phyloP scores from a whole-genome alignment of 2,113 vertebrate species.

The Gasterosteus aculeatus region DNA sequence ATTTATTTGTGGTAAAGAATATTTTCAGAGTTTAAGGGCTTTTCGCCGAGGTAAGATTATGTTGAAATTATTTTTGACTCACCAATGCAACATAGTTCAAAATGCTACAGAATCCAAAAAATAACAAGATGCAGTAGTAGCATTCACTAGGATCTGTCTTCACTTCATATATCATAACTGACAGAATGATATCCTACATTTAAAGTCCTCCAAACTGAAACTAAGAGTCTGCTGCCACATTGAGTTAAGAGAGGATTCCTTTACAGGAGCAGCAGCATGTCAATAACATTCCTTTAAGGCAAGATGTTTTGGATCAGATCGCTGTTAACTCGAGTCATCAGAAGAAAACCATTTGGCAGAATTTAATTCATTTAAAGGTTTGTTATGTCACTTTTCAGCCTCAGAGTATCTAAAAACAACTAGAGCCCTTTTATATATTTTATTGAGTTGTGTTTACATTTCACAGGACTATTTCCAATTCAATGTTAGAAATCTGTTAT shows the following conservation, averaged over 20 bases:
- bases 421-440: no score
- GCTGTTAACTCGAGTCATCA: background rate
- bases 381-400: background rate
- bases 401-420: background rate
- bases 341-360: background rate
- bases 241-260: constrained; percentile 66
- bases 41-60: constrained; percentile 47
- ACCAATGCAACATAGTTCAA: constrained; percentile 37
- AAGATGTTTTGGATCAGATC: constrained; percentile 23
- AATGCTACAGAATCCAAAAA: constrained; percentile 60
- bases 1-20: constrained; percentile 42
- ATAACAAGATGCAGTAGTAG: constrained; percentile 63
- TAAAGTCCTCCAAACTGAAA: constrained; percentile 70
- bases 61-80: constrained; percentile 48
- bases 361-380: background rate
- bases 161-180: constrained; percentile 77
- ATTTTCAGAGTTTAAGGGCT: constrained; percentile 23
- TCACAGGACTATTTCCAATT: no score
- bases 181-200: constrained; percentile 75
- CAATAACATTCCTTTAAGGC: constrained; percentile 32
- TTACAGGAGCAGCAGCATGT: constrained; percentile 36
- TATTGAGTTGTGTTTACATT: no score
- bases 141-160: constrained; percentile 52
- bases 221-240: constrained; percentile 65
- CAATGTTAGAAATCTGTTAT: no score